phyloP scores from a whole-genome alignment of 2,888 invertebrate species.

The Drosophila melanocephala region DNA sequence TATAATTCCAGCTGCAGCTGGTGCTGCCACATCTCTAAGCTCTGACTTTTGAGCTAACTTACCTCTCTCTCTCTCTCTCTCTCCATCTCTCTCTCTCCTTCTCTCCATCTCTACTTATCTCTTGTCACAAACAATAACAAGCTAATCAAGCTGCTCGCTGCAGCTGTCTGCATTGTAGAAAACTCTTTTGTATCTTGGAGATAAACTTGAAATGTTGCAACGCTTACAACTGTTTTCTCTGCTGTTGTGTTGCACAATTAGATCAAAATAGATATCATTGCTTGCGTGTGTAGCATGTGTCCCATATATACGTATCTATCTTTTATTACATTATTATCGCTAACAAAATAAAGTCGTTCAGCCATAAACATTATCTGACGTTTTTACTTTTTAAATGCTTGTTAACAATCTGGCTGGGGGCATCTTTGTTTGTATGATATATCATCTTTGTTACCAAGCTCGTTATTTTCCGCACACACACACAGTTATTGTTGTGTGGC shows the following conservation, averaged over 20 bases:
- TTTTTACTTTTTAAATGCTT: constrained; percentile 48
- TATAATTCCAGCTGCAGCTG: constrained; percentile 46
- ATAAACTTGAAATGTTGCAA: constrained; percentile 19
- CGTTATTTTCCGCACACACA: constrained; percentile 6
- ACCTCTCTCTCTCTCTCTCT: background rate
- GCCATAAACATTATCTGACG: constrained; percentile 40
- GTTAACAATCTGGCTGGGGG: constrained; percentile 57
- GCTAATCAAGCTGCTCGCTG: constrained; percentile 26
- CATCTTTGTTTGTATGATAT: constrained; percentile 27
- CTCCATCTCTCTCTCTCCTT: background rate
- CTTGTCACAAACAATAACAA: constrained; percentile 56
- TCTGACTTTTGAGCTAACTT: constrained; percentile 19
- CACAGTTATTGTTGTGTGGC: constrained; percentile 30
- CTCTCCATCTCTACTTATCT: background rate
- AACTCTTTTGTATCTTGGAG: constrained; percentile 27
- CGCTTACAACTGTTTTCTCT: constrained; percentile 7
- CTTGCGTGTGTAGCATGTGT: background rate
- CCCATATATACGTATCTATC: constrained; percentile 8
- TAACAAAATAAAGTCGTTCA: constrained; percentile 17
- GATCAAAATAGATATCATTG: background rate
- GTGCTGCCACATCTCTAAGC: constrained; percentile 32
- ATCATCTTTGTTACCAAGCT: constrained; percentile 20
- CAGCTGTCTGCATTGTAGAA: constrained; percentile 29
- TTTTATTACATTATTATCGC: constrained; percentile 26
- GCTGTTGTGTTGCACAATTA: constrained; percentile 11